Percentiles rank a stretch among this genome's conserved stretches.
These are phyloP conservation scores for Scrobipalpa costella DNA, from an alignment of 2,888 invertebrate genomes.

Conservation along the genomic window DNA sequence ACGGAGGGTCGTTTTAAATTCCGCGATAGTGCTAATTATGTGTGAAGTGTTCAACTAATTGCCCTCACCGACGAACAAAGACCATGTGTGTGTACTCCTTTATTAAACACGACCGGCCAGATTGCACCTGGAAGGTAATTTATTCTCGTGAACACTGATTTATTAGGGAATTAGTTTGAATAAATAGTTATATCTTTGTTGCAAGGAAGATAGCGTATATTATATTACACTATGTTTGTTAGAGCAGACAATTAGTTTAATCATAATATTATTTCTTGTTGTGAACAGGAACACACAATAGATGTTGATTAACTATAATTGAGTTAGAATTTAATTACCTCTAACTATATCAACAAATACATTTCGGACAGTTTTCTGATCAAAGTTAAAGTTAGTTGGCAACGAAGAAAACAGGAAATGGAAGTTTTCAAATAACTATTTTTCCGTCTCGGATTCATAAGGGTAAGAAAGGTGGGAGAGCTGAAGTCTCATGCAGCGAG, in stretches of 20 bases:
- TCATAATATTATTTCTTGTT: too few species aligned
- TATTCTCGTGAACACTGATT: slow-evolving; percentile 29
- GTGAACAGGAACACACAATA: too few species aligned
- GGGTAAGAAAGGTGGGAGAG: neutral
- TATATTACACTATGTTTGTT: neutral
- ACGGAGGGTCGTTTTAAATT: slow-evolving; percentile 50
- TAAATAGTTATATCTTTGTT: slow-evolving; percentile 20
- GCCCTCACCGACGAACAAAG: slow-evolving; percentile 49
- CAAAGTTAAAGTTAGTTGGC: neutral
- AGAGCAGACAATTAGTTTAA: too few species aligned
- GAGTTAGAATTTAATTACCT: neutral
- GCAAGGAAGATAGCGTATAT: neutral
- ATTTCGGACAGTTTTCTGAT: neutral
- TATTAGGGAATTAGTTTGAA: slow-evolving; percentile 27
- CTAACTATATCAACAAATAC: neutral
- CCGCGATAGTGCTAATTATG: slow-evolving; percentile 57
- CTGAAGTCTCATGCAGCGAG: slow-evolving; percentile 28
- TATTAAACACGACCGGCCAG: slow-evolving; percentile 45
- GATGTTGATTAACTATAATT: neutral
- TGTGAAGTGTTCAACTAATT: slow-evolving; percentile 59
- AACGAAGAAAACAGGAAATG: neutral
- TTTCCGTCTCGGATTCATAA: neutral
- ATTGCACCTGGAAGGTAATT: slow-evolving; percentile 39
- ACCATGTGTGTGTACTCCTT: slow-evolving; percentile 44
- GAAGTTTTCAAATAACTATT: slow-evolving; percentile 1